A percentile compares a stretch with the other conserved stretches of the same genome.
phyloP scores from a whole-genome alignment of 2,113 vertebrate species.

The Edolisoma coerulescens region DNA sequence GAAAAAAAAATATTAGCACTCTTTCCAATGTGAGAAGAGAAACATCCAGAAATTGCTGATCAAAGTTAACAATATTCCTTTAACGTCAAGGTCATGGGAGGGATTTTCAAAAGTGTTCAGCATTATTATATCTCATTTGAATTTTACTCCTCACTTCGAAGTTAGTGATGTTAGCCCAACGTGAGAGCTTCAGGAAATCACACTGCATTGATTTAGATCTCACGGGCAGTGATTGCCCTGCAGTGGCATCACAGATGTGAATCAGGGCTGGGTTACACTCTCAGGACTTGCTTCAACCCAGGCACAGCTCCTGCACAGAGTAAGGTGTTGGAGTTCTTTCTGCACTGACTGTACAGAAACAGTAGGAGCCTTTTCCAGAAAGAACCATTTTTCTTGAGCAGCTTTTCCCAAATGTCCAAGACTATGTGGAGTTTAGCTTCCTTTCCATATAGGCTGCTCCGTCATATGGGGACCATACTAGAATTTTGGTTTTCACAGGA shows the following conservation, averaged over 20 bases:
- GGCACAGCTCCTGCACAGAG: background rate
- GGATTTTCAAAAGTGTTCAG: background rate
- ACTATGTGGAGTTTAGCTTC: background rate
- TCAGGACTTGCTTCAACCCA: background rate
- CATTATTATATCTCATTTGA: conserved; percentile 9
- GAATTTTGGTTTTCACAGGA: background rate
- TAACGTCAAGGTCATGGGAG: background rate
- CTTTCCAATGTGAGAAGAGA: background rate
- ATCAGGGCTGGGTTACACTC: background rate
- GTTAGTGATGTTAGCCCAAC: background rate
- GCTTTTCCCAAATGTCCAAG: background rate
- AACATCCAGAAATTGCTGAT: background rate
- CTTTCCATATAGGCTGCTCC: background rate
- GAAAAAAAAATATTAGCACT: background rate
- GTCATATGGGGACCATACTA: background rate
- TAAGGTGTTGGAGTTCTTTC: background rate
- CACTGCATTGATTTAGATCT: background rate
- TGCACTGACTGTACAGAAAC: background rate
- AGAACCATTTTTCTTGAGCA: background rate
- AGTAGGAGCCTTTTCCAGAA: background rate
- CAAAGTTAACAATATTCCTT: background rate
- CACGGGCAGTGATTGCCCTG: background rate
- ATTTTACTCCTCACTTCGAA: conserved; percentile 17
- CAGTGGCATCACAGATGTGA: background rate
- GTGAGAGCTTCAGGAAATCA: background rate